These are phyloP conservation scores for Labia minor DNA, from an alignment of 2,888 invertebrate species.

Conservation along the genomic window DNA sequence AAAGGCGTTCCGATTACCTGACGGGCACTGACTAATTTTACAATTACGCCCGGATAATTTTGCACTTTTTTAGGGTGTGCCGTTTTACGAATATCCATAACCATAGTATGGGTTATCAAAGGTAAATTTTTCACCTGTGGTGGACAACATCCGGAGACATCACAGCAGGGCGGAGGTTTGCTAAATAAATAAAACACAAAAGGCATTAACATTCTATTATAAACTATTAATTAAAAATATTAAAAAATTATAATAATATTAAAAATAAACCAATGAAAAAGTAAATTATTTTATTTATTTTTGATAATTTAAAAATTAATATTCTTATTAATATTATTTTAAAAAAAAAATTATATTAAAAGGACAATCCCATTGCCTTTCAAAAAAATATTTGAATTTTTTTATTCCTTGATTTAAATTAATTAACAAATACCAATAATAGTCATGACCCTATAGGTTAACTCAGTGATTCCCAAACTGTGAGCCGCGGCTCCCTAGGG, in stretches of 20 bases:
- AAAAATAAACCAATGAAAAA: background rate
- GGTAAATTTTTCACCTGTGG: conserved; percentile 7
- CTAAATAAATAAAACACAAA: background rate
- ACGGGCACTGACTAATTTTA: background rate
- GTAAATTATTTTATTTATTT: no score
- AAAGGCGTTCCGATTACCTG: background rate
- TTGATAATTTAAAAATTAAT: no score
- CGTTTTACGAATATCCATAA: background rate
- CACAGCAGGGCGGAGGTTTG: background rate
- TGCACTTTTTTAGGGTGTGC: background rate
- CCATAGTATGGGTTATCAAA: background rate
- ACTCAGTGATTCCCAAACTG: no score
- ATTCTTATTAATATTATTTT: no score
- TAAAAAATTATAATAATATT: background rate
- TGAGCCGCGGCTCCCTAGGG: no score
- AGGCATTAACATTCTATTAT: background rate
- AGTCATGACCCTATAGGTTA: no score
- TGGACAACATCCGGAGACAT: background rate
- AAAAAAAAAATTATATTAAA: no score
- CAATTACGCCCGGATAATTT: background rate
- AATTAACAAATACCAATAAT: no score
- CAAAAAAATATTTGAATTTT: no score
- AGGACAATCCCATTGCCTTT: no score
- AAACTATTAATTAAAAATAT: background rate
- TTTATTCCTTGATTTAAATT: no score